A percentile compares a stretch with the other conserved stretches of the same genome.
Conservation (phyloP, 2,113 vertebrate species). For the Empidonax traillii region DNA sequence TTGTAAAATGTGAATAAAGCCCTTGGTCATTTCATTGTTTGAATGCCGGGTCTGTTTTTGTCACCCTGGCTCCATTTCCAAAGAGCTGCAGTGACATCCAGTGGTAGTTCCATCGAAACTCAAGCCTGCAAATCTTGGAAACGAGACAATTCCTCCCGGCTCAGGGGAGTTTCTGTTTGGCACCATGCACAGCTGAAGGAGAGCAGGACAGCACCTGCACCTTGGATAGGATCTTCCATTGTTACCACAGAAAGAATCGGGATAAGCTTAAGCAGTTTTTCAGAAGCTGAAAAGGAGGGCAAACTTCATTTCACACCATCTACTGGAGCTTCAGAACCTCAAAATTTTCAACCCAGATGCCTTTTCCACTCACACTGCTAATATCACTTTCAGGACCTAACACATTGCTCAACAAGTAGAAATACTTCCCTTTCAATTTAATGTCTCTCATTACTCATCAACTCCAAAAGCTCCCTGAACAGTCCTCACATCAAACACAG, state of each 20-base stretch:
- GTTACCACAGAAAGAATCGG: not conserved
- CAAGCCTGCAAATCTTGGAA: not conserved
- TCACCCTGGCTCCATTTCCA: not conserved
- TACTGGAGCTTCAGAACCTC: not conserved
- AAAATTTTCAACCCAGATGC: not conserved
- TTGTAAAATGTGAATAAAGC: not conserved
- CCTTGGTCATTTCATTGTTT: not conserved
- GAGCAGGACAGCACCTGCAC: not conserved
- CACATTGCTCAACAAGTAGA: not conserved
- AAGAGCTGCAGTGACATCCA: conserved; percentile 29
- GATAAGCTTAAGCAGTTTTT: not conserved
- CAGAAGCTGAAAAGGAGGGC: not conserved
- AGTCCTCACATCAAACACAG: not conserved
- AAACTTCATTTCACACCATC: not conserved
- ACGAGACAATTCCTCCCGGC: not conserved
- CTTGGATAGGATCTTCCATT: not conserved
- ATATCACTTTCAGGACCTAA: not conserved
- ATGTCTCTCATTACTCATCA: not conserved
- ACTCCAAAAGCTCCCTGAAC: not conserved
- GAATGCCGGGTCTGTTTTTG: not conserved
- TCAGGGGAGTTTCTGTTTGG: not conserved
- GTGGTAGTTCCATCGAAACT: not conserved
- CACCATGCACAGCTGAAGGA: not conserved
- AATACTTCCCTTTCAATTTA: not conserved
- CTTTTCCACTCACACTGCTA: not conserved